Evolutionary conservation across 2,113 vertebrate genomes (phyloP).

Genomic region (Rhabdornis inornatus): DNA sequence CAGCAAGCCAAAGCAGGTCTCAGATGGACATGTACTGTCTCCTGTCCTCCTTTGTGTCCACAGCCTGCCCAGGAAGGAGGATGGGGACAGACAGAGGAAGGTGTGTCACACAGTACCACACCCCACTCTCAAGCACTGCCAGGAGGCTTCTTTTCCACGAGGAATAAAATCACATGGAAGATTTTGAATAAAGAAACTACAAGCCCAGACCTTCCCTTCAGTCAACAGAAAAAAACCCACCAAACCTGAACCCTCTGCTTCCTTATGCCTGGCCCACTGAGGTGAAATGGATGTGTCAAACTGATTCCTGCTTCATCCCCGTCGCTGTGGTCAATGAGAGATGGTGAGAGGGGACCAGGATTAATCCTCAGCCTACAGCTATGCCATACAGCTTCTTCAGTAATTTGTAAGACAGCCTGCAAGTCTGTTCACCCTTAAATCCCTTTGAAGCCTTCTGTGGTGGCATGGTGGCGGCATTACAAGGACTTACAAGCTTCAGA

Average conservation of each 20-base stretch:
- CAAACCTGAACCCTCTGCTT: background rate
- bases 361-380: background rate
- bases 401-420: background rate
- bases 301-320: background rate
- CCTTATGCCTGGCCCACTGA: background rate
- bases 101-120: background rate
- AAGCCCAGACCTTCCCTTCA: background rate
- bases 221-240: background rate
- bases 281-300: background rate
- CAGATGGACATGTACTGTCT: background rate
- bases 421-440: background rate
- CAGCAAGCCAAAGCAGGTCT: background rate
- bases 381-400: rapidly evolving
- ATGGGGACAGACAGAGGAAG: background rate
- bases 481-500: background rate
- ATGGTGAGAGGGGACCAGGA: background rate
- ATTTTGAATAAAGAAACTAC: rapidly evolving
- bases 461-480: background rate
- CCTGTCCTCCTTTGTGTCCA: background rate
- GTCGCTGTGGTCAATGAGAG: background rate
- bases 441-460: background rate
- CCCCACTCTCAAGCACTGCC: background rate
- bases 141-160: background rate
- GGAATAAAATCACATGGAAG: background rate
- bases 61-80: background rate